Conservation (phyloP, 2,888 invertebrate species). For the Acanthoscelides obtectus region DNA sequence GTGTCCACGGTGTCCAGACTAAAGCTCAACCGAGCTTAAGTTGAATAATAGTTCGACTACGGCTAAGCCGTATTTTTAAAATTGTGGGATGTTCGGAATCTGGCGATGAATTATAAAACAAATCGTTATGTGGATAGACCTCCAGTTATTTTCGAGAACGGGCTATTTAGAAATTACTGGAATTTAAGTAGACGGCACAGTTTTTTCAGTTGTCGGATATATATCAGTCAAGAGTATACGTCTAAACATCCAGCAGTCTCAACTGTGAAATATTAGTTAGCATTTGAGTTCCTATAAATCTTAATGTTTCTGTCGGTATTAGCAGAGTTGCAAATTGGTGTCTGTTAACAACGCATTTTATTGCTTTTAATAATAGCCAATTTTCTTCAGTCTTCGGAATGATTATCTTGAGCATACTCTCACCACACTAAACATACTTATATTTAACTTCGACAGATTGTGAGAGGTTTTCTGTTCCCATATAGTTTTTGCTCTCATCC, state of each 20-base stretch:
- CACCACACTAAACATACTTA: no score
- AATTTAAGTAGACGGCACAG: not conserved
- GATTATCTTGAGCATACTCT: no score
- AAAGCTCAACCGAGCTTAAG: not conserved
- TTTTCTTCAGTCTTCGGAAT: no score
- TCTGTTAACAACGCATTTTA: no score
- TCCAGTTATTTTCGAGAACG: not conserved
- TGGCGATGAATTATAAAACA: not conserved
- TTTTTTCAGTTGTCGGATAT: not conserved
- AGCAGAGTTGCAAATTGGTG: no score
- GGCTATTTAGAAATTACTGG: not conserved
- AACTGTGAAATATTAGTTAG: not conserved
- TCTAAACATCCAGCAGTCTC: not conserved
- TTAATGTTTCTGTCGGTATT: no score
- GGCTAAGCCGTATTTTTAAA: not conserved
- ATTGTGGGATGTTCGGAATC: not conserved
- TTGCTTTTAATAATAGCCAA: no score
- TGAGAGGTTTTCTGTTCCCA: no score
- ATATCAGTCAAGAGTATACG: not conserved
- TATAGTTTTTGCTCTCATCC: no score
- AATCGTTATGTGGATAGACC: not conserved
- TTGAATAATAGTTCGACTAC: not conserved
- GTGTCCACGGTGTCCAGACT: not conserved
- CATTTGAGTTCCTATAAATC: no score
- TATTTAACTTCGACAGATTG: no score